Base-by-base conservation (phyloP, 1,140 invertebrate genomes). In the Oryctes rhinoceros region DNA sequence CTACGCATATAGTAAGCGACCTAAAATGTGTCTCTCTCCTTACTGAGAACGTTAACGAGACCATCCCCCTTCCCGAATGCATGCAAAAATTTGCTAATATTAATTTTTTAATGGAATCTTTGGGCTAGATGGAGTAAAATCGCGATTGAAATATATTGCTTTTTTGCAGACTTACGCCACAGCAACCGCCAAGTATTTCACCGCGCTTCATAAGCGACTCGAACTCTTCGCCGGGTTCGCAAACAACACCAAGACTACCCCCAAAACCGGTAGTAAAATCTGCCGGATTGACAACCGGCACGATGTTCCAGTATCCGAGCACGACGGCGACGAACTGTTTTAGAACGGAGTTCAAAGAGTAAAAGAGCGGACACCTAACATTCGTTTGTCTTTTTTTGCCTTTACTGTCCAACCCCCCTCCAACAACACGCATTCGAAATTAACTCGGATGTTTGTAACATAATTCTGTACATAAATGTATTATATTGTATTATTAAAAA, bases 221-320 rank as follows among this genome's bases (percentile, higher is more conserved):
- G 35, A 81, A 78, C 15, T 80, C 85, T 4, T 85, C 85, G 3
- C 65, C 65, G 35, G 35, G 65, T 10, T 71, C 24, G 20, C 86
- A 87, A 74, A 83, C 83, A 30, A 87, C 86, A 5, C 86, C 86
- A 3, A 83, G 84, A 77, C 59, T 87, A 44, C 86, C 86, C 0
- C 86, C 86, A 9, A 83, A 84, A 65, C 86, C 86, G 15, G 83
- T 84, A 5, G 83, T 85, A 4, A 80, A 86, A 44, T 87, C 86
- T 2, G 86, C 86, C 18, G 86, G 85, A 1, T 78, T 84, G 20
- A 76, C 83, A 2, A 81, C 83, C 1, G 86, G 84, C 39, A 86
- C 86, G 48, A 87, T 86, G 85, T 87, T 87, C 80, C 86, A 85
- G 48, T 87, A 87, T 80, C 86, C 86, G 13, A 86, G 83, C 79